Evolutionary conservation across 2,888 invertebrate genomes (phyloP).

Genomic region (Cosmia pyralina): DNA sequence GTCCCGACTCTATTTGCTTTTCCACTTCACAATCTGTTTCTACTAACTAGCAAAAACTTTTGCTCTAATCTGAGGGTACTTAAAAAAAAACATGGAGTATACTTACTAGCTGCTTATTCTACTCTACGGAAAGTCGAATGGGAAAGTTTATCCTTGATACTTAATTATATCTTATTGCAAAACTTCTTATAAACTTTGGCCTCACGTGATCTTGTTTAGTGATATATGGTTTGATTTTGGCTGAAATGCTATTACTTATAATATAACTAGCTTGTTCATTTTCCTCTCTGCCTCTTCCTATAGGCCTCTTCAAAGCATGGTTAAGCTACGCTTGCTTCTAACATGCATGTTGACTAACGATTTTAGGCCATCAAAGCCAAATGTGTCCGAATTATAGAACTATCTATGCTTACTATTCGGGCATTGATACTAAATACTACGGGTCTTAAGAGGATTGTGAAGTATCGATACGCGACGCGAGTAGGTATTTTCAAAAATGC

Average conservation of each 20-base stretch:
- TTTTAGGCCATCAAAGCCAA: too few species aligned
- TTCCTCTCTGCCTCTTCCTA: too few species aligned
- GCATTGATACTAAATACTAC: too few species aligned
- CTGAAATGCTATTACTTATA: not conserved
- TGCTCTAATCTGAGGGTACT: conserved; percentile 21
- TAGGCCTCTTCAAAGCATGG: too few species aligned
- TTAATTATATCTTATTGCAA: conserved; percentile 28
- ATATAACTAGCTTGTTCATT: too few species aligned
- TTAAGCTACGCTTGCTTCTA: too few species aligned
- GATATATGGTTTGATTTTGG: not conserved
- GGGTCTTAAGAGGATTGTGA: too few species aligned
- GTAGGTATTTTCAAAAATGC: too few species aligned
- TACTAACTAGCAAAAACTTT: conserved; percentile 36
- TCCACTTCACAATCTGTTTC: conserved; percentile 29
- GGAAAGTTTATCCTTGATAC: conserved; percentile 15
- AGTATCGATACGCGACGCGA: too few species aligned
- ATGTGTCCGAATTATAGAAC: not conserved
- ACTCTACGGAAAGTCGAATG: not conserved
- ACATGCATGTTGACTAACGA: too few species aligned
- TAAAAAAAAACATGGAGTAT: conserved; percentile 24
- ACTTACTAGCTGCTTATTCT: conserved; percentile 5
- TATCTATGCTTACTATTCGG: too few species aligned
- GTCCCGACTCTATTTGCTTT: conserved; percentile 33
- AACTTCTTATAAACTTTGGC: not conserved
- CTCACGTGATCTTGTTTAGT: not conserved